A percentile compares a stretch with the other conserved stretches of the same genome.
Evolutionary conservation across 2,888 invertebrate genomes (phyloP).

Genomic region (Ormyrus labotus): DNA sequence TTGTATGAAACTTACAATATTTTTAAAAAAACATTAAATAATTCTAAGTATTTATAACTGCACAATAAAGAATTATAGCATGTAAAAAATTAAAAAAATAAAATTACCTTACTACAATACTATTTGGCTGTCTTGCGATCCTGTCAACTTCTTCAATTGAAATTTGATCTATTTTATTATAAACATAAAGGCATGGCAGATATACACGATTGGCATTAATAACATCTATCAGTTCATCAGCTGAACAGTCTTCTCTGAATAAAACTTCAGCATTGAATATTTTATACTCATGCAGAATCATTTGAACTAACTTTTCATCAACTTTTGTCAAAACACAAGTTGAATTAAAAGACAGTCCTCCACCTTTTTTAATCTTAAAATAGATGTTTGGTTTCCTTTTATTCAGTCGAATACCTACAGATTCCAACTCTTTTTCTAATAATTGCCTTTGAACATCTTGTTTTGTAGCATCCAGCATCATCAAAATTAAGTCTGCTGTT

Average conservation of each 20-base stretch:
- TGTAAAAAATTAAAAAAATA: neutral
- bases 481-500: constrained; percentile 97
- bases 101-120: constrained; percentile 92
- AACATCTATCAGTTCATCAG: constrained; percentile 98
- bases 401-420: constrained; percentile 97
- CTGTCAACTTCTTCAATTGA: constrained; percentile 98
- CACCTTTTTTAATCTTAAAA: constrained; percentile 97
- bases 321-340: constrained; percentile 94
- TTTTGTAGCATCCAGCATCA: constrained; percentile 99
- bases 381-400: constrained; percentile 98
- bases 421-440: constrained; percentile 96
- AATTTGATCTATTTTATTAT: constrained; percentile 99
- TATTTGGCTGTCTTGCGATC: constrained; percentile 90
- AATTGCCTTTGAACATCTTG: constrained; percentile 95
- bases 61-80: too few relatives aligned
- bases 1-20: constrained; percentile 9
- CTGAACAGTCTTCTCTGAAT: constrained; percentile 95
- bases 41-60: neutral
- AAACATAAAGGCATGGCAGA: constrained; percentile 97
- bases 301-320: constrained; percentile 97
- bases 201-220: constrained; percentile 94
- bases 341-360: constrained; percentile 97
- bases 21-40: constrained; percentile 1
- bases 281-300: constrained; percentile 99
- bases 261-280: constrained; percentile 95